Evolutionary conservation across 2,888 invertebrate genomes (phyloP), one percentile per base, ranked within the genome.

Genomic region (Galerucella nymphaeae): DNA sequence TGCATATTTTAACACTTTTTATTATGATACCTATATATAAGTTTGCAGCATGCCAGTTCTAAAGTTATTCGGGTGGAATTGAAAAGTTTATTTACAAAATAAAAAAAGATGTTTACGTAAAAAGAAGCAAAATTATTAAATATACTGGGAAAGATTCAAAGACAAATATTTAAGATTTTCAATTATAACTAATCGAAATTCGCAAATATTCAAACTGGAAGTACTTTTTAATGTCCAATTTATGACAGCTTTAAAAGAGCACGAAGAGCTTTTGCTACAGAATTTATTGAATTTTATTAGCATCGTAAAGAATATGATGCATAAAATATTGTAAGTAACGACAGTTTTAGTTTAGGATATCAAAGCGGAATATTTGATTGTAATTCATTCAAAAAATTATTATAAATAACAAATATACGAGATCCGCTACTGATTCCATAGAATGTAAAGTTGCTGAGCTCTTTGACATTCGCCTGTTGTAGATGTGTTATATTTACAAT

Each of bases 1-100:
- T 73, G 71, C 70, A 71, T 59, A 66, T 61, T 72, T 53, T 55
- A 10, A 66, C 70, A 20, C 70, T 23, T 50, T 69, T 70, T 50
- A 67, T 71, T 71, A 74, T 68, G 65, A 55, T 53, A 55, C 59
- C n/a, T 38, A 68, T 63, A 66, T n/a, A n/a, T n/a, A 61, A 23
- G 13, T 58, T 65, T 66, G 53, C 50, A 48, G 16, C 62, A 61
- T 55, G 64, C 16, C 64, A 57, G 70, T 70, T 58, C 57, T 64
- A 58, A 64, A 70, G 55, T 64, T 55, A 64, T 70, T 70, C 57
- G 64, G 18, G 62, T 53, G 30, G 50, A 70, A 63, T 64, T 64
- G 45, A 57, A 61, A 68, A 68, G 48, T 68, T 50, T 20, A 42
- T 58, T 38, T 64, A 23, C 53, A 13, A 42, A 42, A 42, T 42